Evolutionary conservation across 1,140 invertebrate genomes (phyloP).

Genomic region (Nasonia giraulti): DNA sequence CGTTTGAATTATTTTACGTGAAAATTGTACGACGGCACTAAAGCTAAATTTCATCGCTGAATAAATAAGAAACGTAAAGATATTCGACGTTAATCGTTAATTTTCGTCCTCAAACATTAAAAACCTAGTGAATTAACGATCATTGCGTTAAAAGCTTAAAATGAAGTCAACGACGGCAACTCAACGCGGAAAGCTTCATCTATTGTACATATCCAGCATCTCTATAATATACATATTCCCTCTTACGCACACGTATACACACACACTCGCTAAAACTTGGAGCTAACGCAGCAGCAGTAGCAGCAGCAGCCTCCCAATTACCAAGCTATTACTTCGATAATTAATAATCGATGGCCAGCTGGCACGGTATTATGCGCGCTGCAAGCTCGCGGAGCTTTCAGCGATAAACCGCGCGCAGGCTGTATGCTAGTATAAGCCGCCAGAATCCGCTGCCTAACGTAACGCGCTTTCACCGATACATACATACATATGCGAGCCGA

Average conservation of each 20-base stretch:
- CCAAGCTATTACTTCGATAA: constrained; percentile 61
- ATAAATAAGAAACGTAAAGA: no score
- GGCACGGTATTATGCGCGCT: not conserved
- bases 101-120: no score
- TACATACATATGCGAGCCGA: not conserved
- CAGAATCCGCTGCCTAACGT: not conserved
- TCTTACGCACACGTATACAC: not conserved
- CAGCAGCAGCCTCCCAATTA: constrained; percentile 56
- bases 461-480: constrained; percentile 1
- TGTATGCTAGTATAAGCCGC: not conserved
- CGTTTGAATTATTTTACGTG: no score
- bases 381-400: constrained; percentile 3
- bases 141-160: no score
- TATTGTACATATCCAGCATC: no score
- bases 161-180: no score
- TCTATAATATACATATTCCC: no score
- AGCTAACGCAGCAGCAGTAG: not conserved
- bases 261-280: not conserved
- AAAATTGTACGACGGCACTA: no score
- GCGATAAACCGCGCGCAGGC: not conserved
- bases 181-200: no score
- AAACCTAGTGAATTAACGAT: no score
- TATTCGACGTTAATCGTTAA: no score
- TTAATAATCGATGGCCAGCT: constrained; percentile 58
- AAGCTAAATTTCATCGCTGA: no score